Base-by-base conservation (phyloP, 2,797 vertebrate genomes). In the Petrocephalus sullivani region DNA sequence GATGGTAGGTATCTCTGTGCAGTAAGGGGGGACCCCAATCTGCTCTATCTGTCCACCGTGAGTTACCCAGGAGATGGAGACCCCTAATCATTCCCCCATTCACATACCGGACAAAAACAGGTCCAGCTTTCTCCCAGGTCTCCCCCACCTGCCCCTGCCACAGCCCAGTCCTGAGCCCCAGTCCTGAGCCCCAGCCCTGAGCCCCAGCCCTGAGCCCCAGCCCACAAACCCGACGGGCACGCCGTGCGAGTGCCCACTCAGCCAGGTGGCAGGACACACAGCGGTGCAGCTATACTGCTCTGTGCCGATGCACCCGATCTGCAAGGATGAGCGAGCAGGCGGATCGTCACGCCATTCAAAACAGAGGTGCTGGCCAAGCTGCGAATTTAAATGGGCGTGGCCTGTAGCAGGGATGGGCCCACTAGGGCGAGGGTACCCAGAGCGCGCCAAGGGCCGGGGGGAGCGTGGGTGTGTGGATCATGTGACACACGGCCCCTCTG, bases 401-500 rank as follows among this genome's bases (percentile, higher is more conserved):
- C 12, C n/a, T 83, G 81, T 54, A 49, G 81, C 46, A 12, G 19
- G 49, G 49, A 83, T 51, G n/a, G 4, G 81, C 19, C 51, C 81
- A n/a, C 49, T 23, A 49, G 33, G 28, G 56, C 41, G 4, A 60
- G 56, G 21, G 53, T 16, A 12, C 33, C 84, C 56, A 16, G 9
- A 41, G 28, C 19, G 56, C 14, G 28, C 14, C 9, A n/a, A 3
- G 12, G 28, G 85, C 33, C 33, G 4, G 23, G 19, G 33, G 85
- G 54, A 58, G 8, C 19, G 23, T 51, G 67, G 91, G 91, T 91
- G 90, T 87, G 89, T 88, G 67, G 92, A 91, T 94, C 95, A 95
- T 94, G 93, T 95, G 94, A 96, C 94, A 96, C 94, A 91, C 90
- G 93, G 46, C 87, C 58, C 23, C 60, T 28, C 57, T 51, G 61